These are phyloP conservation scores for Phrynosoma platyrhinos DNA, from an alignment of 2,113 vertebrate genomes.

Conservation along the genomic window DNA sequence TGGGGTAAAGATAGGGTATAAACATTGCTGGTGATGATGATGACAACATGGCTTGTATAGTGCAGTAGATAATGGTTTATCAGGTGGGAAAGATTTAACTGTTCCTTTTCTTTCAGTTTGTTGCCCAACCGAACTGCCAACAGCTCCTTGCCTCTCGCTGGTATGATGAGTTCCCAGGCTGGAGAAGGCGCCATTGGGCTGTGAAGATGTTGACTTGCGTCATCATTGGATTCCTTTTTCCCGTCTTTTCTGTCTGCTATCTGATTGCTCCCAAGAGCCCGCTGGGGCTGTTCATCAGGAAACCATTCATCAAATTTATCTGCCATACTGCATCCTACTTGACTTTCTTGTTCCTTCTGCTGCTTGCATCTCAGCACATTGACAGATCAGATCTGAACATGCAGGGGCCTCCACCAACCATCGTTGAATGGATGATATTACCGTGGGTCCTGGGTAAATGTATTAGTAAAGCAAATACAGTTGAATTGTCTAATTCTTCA, in stretches of 20 bases:
- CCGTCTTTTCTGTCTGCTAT: conserved; percentile 92
- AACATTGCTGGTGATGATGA: no score
- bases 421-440: conserved; percentile 98
- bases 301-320: conserved; percentile 99
- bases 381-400: conserved; percentile 78
- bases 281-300: conserved; percentile 93
- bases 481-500: conserved; percentile 54
- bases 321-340: conserved; percentile 98
- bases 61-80: not conserved
- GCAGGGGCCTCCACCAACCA: conserved; percentile 90
- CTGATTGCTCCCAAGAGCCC: conserved; percentile 93
- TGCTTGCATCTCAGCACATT: conserved; percentile 94
- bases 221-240: conserved; percentile 94
- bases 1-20: not conserved
- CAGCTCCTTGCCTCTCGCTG: conserved; percentile 96
- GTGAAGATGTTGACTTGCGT: conserved; percentile 93
- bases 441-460: conserved; percentile 98
- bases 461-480: conserved; percentile 82
- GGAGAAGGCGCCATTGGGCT: conserved; percentile 96
- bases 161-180: conserved; percentile 97
- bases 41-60: not conserved
- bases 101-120: conserved; percentile 83
- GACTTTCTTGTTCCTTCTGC: conserved; percentile 95
- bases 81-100: conserved; percentile 11
- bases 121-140: conserved; percentile 98